Evolutionary conservation across 1,140 invertebrate genomes (phyloP), one percentile per base, ranked within the genome.

Genomic region (Papilio helenus): DNA sequence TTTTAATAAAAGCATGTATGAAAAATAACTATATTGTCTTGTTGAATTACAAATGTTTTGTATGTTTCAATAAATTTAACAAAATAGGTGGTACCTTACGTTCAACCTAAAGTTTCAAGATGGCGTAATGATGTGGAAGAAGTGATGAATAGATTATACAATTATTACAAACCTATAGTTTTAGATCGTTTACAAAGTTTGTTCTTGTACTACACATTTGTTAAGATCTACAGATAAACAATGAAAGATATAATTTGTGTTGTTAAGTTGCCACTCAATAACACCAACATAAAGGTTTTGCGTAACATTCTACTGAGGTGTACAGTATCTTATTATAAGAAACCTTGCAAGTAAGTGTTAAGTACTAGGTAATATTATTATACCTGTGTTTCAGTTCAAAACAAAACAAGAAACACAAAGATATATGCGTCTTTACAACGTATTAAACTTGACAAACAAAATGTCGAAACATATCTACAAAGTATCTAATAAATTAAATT

Each of bases 281-380:
- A 73, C 49, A 73, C 39, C 42, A 73, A 46, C 72, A 46, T 44
- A 49, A 73, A 73, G 42, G 2, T 49, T 73, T 73, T 73, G 42
- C 72, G 42, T 73, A 73, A 73, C 72, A 23, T 73, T 44, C 39
- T 46, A 46, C 71, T 44, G 16, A 49, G 20, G 72, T 73, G 72
- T 20, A 65, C 26, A 4, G 20, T 46, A 49, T 73, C 72, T 73
- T 46, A 72, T 72, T 42, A 46, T 20, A 73, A 23, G 72, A 73
- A 73, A 46, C 72, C 72, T 73, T 73, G 72, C 44, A 49, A 73
- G 39, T 73, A 49, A 73, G 72, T 73, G 72, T 49, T 73, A 73
- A 73, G 72, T 73, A 73, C 61, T 46, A 49, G 39, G 39, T 73
- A 73, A 46, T 73, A 49, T 73, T 73, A 73, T 49, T 73, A 73